Conservation (phyloP, 2,888 invertebrate species). For the Melanotus villosus region DNA sequence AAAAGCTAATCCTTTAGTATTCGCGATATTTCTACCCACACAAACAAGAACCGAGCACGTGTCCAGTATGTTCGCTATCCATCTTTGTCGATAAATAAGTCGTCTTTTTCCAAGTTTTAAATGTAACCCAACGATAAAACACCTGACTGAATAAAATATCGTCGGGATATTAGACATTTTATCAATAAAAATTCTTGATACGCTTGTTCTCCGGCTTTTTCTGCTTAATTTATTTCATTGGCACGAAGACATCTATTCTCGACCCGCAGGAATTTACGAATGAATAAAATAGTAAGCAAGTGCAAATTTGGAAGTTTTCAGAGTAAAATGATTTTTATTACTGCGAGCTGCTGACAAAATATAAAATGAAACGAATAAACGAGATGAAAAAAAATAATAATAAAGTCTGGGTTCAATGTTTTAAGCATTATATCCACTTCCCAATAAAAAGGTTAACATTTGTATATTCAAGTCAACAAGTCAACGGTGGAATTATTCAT, state of each 20-base stretch:
- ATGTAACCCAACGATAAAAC: conserved; percentile 33
- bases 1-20: conserved; percentile 18
- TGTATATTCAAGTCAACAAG: conserved; percentile 50
- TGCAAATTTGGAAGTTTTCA: conserved; percentile 4
- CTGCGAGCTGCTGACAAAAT: not conserved
- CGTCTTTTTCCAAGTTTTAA: conserved; percentile 28
- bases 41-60: conserved; percentile 37
- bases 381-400: conserved; percentile 10
- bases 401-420: conserved; percentile 37
- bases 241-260: conserved; percentile 28
- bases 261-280: conserved; percentile 25
- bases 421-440: conserved; percentile 46
- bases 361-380: not conserved
- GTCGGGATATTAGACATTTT: conserved; percentile 33
- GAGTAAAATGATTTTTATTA: not conserved
- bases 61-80: conserved; percentile 20
- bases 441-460: conserved; percentile 55
- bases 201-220: conserved; percentile 22
- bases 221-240: conserved; percentile 30
- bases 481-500: conserved; percentile 52
- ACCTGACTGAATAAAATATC: conserved; percentile 31
- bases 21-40: conserved; percentile 30
- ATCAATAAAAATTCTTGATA: conserved; percentile 36
- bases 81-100: conserved; percentile 24
- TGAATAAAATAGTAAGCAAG: conserved; percentile 29